Conservation (phyloP, 2,797 vertebrate genomes). For the Clarias fuscus region DNA sequence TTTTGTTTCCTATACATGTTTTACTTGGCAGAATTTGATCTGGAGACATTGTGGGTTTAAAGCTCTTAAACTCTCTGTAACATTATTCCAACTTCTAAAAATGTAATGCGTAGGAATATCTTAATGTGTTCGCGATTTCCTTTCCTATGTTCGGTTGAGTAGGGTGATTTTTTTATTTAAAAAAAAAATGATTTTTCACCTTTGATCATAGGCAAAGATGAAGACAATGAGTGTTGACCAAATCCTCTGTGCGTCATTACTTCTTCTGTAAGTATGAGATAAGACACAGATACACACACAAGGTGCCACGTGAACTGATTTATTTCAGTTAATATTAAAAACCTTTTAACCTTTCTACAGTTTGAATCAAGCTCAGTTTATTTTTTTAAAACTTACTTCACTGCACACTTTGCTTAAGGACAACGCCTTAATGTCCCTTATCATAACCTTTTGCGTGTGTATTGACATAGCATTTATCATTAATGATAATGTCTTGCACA, state of each 20-base stretch:
- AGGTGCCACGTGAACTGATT: not conserved
- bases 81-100: not conserved
- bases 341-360: not conserved
- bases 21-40: not conserved
- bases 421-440: not conserved
- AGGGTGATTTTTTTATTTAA: not conserved
- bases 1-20: not conserved
- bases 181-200: not conserved
- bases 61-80: not conserved
- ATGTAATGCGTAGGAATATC: not conserved
- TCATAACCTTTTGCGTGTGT: not conserved
- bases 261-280: constrained; percentile 37
- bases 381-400: not conserved
- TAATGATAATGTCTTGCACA: not conserved
- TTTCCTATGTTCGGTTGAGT: no score
- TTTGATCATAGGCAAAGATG: constrained; percentile 23
- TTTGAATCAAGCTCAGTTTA: not conserved
- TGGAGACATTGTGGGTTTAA: not conserved
- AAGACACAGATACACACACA: not conserved
- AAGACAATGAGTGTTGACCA: not conserved
- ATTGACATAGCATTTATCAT: constrained; percentile 15
- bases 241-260: not conserved
- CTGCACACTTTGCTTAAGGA: not conserved
- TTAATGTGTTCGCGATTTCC: not conserved
- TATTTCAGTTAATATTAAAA: not conserved